Conservation (phyloP, 2,888 invertebrate species). For the Pardosa pseudoannulata region DNA sequence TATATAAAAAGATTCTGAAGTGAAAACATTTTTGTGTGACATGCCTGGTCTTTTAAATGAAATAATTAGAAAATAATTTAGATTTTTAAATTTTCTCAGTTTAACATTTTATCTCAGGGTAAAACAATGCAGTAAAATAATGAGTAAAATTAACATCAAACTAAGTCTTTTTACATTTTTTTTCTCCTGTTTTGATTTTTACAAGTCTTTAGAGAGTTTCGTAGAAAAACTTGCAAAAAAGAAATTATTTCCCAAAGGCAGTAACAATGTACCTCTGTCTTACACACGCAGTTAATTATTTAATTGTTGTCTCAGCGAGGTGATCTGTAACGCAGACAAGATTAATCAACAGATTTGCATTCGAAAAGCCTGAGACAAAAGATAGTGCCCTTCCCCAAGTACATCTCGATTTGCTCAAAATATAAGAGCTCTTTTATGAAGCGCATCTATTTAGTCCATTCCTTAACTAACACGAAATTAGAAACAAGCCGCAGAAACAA, state of each 20-base stretch:
- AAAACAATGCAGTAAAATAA: constrained; percentile 58
- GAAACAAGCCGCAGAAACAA: constrained; percentile 70
- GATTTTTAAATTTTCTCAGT: constrained; percentile 32
- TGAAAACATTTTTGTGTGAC: too few relatives aligned
- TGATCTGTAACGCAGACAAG: constrained; percentile 69
- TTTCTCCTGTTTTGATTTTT: constrained; percentile 38
- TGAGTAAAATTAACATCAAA: constrained; percentile 65
- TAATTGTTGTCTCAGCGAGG: constrained; percentile 71
- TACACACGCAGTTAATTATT: constrained; percentile 70
- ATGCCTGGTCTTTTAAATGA: not conserved
- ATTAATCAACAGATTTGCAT: constrained; percentile 73
- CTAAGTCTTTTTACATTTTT: not conserved
- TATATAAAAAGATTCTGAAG: too few relatives aligned
- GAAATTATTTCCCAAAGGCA: constrained; percentile 52
- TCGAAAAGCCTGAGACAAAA: constrained; percentile 64
- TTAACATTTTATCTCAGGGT: constrained; percentile 35
- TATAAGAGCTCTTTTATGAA: constrained; percentile 52
- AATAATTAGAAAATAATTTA: constrained; percentile 6
- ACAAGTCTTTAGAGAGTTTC: constrained; percentile 37
- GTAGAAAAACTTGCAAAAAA: constrained; percentile 52
- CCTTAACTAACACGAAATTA: constrained; percentile 69
- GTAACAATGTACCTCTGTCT: constrained; percentile 67
- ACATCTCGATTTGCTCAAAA: constrained; percentile 68
- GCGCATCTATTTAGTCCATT: constrained; percentile 54
- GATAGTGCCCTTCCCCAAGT: constrained; percentile 44